These are phyloP conservation scores for Anastrepha obliqua DNA, from an alignment of 1,140 invertebrate species.

Conservation along the genomic window DNA sequence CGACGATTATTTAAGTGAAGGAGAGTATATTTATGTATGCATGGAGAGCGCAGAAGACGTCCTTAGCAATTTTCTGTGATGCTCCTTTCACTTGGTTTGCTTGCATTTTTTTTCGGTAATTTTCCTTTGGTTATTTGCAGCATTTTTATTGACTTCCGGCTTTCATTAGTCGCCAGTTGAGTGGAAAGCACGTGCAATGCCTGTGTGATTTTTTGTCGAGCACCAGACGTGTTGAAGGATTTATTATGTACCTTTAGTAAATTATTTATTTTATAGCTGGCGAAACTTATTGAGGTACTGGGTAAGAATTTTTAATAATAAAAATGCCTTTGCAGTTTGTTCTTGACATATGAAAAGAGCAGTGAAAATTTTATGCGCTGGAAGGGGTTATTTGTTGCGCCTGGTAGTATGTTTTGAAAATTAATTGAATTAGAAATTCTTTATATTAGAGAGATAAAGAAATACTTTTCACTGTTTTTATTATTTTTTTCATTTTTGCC, in stretches of 20 bases:
- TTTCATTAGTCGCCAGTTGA: conserved; percentile 38
- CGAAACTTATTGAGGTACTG: neutral
- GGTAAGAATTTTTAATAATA: conserved; percentile 3
- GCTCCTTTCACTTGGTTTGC: neutral
- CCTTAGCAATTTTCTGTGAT: conserved; percentile 3
- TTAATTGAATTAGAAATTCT: neutral
- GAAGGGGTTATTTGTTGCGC: neutral
- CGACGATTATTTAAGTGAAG: neutral
- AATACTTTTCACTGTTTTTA: too few species aligned
- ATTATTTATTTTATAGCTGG: conserved; percentile 3
- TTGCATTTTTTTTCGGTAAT: neutral
- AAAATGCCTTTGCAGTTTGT: neutral
- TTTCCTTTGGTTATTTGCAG: neutral
- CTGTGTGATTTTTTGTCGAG: neutral
- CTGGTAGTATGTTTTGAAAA: neutral
- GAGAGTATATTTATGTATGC: neutral
- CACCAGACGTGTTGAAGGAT: conserved; percentile 13
- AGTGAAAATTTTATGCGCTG: neutral
- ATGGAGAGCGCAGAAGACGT: neutral
- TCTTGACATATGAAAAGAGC: neutral
- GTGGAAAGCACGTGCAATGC: conserved; percentile 42
- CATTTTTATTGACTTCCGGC: conserved; percentile 54
- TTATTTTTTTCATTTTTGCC: too few species aligned
- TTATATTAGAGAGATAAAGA: too few species aligned
- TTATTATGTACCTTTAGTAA: conserved; percentile 44